A percentile compares a stretch with the other conserved stretches of the same genome.
Evolutionary conservation across 2,113 vertebrate species (phyloP).

Genomic region (Campylorhamphus procurvoides): DNA sequence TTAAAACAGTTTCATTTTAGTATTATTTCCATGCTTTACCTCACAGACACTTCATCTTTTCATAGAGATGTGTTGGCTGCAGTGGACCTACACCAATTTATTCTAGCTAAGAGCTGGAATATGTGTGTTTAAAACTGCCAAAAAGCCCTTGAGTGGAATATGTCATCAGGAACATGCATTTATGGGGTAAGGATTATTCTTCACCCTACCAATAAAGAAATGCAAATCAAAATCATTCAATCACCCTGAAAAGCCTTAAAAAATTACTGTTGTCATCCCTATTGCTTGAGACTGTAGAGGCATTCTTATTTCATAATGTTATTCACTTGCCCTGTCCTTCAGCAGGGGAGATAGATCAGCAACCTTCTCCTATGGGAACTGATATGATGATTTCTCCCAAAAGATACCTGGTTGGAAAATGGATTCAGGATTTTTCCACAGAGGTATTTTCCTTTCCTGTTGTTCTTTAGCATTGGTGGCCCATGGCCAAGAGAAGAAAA

Average conservation of each 20-base stretch:
- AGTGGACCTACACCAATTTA: not conserved
- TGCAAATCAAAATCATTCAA: not conserved
- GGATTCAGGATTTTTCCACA: not conserved
- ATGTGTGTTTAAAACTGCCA: not conserved
- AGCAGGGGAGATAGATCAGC: not conserved
- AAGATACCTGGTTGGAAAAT: not conserved
- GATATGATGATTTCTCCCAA: not conserved
- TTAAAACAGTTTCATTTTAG: not conserved
- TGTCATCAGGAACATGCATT: not conserved
- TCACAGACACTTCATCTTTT: not conserved
- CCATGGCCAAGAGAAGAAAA: not conserved
- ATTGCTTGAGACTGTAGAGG: not conserved
- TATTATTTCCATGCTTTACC: not conserved
- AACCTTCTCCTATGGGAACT: not conserved
- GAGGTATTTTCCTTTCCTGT: not conserved
- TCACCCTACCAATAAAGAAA: not conserved
- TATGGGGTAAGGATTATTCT: not conserved
- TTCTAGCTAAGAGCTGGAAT: not conserved
- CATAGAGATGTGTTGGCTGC: not conserved
- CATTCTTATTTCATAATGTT: not conserved
- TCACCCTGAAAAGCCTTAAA: not conserved
- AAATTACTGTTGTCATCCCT: not conserved
- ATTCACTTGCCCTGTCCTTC: not conserved
- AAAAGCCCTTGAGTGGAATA: not conserved
- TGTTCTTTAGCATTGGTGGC: not conserved